Percentiles rank a stretch among this genome's conserved stretches.
Conservation (phyloP, 2,113 vertebrate species). For the Zosterops lateralis region DNA sequence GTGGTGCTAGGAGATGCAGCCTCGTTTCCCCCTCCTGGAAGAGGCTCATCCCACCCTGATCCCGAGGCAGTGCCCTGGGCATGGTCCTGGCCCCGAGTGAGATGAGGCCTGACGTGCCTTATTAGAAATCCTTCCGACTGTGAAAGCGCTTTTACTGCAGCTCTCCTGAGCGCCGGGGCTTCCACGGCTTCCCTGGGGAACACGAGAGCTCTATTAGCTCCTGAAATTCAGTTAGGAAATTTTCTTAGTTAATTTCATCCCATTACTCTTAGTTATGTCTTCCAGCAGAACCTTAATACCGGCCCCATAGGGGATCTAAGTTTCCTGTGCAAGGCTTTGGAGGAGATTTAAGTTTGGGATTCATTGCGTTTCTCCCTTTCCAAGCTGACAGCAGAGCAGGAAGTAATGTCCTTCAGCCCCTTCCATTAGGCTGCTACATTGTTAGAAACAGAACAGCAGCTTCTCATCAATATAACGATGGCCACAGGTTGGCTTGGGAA, state of each 20-base stretch:
- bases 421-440: slow-evolving; percentile 24
- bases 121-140: slow-evolving; percentile 49
- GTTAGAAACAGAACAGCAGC: slow-evolving; percentile 40
- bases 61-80: not conserved
- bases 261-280: slow-evolving; percentile 68
- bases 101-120: slow-evolving; percentile 4
- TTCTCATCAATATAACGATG: not conserved
- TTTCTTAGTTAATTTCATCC: slow-evolving; percentile 66
- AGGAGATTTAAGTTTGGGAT: slow-evolving; percentile 52
- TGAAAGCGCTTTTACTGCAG: slow-evolving; percentile 27
- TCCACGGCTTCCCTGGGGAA: slow-evolving; percentile 54
- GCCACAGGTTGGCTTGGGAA: not conserved
- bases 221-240: slow-evolving; percentile 68
- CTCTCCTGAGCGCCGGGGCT: slow-evolving; percentile 49
- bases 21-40: not conserved
- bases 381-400: slow-evolving; percentile 61
- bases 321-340: slow-evolving; percentile 62
- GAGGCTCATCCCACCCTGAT: not conserved
- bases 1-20: not conserved
- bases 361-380: slow-evolving; percentile 45
- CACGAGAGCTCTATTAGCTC: slow-evolving; percentile 56
- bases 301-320: slow-evolving; percentile 50
- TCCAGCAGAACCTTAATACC: slow-evolving; percentile 59
- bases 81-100: not conserved
- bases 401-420: slow-evolving; percentile 36